Evolutionary conservation across 2,888 invertebrate genomes (phyloP).

Genomic region (Hirtodrosophila cameraria): DNA sequence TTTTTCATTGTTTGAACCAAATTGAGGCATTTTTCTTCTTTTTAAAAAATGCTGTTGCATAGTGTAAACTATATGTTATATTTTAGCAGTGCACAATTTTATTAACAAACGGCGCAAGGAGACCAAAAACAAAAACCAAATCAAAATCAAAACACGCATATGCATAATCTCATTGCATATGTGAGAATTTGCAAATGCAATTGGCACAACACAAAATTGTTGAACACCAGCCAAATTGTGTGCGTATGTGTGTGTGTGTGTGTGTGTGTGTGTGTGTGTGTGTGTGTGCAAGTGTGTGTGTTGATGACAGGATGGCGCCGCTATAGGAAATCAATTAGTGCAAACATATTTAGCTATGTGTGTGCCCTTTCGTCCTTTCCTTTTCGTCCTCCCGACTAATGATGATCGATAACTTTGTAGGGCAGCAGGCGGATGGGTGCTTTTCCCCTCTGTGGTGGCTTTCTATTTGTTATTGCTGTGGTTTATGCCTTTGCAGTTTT

Average conservation of each 20-base stretch:
- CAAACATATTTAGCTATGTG: slow-evolving; percentile 54
- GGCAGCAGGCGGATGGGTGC: neutral
- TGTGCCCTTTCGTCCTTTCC: slow-evolving; percentile 27
- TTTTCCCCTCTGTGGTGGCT: neutral
- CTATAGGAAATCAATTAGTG: slow-evolving; percentile 66
- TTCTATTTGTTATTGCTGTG: neutral
- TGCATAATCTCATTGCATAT: slow-evolving; percentile 60
- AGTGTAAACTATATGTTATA: neutral
- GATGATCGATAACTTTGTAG: slow-evolving; percentile 61
- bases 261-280: neutral
- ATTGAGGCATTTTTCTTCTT: too few relatives aligned
- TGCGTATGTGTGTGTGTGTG: neutral
- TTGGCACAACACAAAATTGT: slow-evolving; percentile 47
- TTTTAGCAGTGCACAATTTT: slow-evolving; percentile 5
- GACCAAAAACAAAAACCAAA: too few relatives aligned
- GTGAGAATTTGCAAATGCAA: slow-evolving; percentile 69
- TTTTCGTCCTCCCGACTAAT: too few relatives aligned
- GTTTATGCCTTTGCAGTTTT: slow-evolving; percentile 12
- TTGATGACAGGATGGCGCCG: slow-evolving; percentile 21
- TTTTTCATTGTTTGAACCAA: too few relatives aligned
- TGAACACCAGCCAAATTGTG: slow-evolving; percentile 1
- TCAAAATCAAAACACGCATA: slow-evolving; percentile 42
- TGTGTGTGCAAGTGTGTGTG: neutral
- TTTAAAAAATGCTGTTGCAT: too few relatives aligned
- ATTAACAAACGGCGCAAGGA: slow-evolving; percentile 26